These are phyloP conservation scores for Ctena decussata DNA, from an alignment of 2,888 invertebrate species.

Conservation along the genomic window DNA sequence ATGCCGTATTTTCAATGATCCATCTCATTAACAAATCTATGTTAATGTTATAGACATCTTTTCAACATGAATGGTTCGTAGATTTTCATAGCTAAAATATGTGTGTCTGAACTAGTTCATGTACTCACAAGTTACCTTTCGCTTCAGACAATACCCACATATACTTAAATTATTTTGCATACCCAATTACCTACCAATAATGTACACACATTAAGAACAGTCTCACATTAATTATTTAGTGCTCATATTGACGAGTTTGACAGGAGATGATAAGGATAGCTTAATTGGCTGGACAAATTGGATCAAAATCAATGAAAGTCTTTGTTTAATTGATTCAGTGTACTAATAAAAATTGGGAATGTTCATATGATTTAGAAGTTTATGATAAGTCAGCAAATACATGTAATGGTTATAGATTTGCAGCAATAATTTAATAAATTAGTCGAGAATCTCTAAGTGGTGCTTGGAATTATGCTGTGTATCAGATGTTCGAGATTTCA, in stretches of 20 bases:
- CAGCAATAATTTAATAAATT: not conserved
- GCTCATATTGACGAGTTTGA: not conserved
- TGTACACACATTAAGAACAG: not conserved
- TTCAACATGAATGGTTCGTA: slow-evolving; percentile 48
- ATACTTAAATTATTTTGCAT: slow-evolving; percentile 17
- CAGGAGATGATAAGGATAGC: not conserved
- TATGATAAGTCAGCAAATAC: not conserved
- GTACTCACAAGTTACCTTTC: slow-evolving; percentile 10
- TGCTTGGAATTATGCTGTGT: too few relatives aligned
- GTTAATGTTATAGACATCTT: slow-evolving; percentile 78
- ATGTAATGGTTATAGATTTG: not conserved
- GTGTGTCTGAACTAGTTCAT: slow-evolving; percentile 59
- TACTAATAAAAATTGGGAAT: not conserved
- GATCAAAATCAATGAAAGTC: not conserved
- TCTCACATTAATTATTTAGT: slow-evolving; percentile 8
- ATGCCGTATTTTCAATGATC: not conserved
- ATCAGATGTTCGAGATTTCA: too few relatives aligned
- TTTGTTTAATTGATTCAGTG: not conserved
- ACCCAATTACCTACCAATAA: slow-evolving; percentile 8
- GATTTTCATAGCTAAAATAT: slow-evolving; percentile 64
- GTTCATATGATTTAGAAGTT: not conserved
- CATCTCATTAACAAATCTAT: slow-evolving; percentile 83
- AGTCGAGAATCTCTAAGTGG: too few relatives aligned
- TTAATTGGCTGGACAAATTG: not conserved
- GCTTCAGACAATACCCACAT: slow-evolving; percentile 3